A percentile compares a stretch with the other conserved stretches of the same genome.
Evolutionary conservation across 2,888 invertebrate genomes (phyloP).

Genomic region (Drosophila prostipennis): DNA sequence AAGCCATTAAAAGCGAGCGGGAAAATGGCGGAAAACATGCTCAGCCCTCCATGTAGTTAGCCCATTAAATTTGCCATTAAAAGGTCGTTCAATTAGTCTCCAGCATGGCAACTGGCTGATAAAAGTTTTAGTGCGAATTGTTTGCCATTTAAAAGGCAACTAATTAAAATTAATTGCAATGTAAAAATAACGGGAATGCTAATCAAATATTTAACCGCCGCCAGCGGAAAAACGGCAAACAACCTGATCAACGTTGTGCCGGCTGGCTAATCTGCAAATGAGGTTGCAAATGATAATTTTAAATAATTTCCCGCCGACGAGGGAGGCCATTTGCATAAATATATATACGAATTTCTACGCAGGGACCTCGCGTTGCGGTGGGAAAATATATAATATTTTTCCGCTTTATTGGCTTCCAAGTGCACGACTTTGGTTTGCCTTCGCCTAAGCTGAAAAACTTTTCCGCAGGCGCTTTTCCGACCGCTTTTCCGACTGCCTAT

Average conservation of each 20-base stretch:
- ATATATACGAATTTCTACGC: conserved; percentile 8
- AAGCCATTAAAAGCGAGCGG: conserved; percentile 19
- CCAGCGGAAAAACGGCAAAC: no score
- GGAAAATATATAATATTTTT: conserved; percentile 38
- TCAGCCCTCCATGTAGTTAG: conserved; percentile 3
- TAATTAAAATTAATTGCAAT: conserved; percentile 41
- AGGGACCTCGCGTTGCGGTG: neutral
- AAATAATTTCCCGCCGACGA: conserved; percentile 13
- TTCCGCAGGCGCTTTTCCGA: conserved; percentile 22
- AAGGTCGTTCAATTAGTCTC: conserved; percentile 27
- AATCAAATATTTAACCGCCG: conserved; percentile 21
- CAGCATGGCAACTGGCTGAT: conserved; percentile 17
- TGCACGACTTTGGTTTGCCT: conserved; percentile 47
- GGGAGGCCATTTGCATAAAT: conserved; percentile 37
- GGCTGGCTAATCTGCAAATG: conserved; percentile 8
- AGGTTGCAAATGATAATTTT: conserved; percentile 21
- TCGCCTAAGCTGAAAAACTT: conserved; percentile 34
- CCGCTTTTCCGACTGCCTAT: conserved; percentile 2
- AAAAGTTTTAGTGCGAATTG: conserved; percentile 42
- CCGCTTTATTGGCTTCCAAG: conserved; percentile 49
- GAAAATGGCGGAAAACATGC: conserved; percentile 8
- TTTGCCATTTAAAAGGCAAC: conserved; percentile 4
- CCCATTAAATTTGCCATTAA: conserved; percentile 16
- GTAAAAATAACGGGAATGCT: neutral
- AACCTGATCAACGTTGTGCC: no score